These are phyloP conservation scores for Thalassarche chlororhynchos DNA, from an alignment of 2,113 vertebrate species.

Conservation along the genomic window DNA sequence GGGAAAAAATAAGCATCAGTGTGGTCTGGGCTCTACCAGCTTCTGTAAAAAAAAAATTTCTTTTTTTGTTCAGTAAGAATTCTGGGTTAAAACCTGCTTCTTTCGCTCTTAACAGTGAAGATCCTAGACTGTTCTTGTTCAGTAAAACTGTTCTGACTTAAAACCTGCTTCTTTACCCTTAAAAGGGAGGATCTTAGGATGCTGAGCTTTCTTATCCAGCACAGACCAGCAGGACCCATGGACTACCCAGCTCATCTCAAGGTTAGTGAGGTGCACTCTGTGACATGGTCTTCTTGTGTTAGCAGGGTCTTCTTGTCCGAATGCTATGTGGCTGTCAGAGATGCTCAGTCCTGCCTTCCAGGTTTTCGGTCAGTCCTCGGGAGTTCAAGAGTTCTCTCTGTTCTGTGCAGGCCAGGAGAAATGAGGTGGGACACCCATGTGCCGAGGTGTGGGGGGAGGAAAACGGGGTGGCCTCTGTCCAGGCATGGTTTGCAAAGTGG, in stretches of 20 bases:
- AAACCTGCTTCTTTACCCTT: neutral
- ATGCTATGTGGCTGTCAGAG: neutral
- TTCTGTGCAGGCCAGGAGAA: neutral
- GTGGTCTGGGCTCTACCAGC: neutral
- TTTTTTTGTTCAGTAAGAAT: neutral
- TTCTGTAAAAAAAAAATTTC: neutral
- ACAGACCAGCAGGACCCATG: neutral
- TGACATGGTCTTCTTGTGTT: neutral
- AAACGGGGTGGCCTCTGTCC: neutral
- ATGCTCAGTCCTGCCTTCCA: neutral
- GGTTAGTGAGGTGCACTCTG: neutral
- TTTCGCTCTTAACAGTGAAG: neutral
- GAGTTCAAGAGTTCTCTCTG: neutral
- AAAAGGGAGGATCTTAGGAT: neutral
- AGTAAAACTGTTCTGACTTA: neutral
- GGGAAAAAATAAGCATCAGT: neutral
- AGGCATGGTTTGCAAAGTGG: neutral
- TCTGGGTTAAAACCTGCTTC: neutral
- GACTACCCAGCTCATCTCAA: neutral
- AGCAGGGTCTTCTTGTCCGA: neutral
- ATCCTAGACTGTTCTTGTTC: neutral
- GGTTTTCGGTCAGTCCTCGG: neutral
- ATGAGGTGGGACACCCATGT: neutral
- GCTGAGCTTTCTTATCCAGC: neutral
- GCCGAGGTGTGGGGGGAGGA: neutral